Base-by-base conservation (phyloP, 2,888 invertebrate genomes). In the Melanostoma mellinum region DNA sequence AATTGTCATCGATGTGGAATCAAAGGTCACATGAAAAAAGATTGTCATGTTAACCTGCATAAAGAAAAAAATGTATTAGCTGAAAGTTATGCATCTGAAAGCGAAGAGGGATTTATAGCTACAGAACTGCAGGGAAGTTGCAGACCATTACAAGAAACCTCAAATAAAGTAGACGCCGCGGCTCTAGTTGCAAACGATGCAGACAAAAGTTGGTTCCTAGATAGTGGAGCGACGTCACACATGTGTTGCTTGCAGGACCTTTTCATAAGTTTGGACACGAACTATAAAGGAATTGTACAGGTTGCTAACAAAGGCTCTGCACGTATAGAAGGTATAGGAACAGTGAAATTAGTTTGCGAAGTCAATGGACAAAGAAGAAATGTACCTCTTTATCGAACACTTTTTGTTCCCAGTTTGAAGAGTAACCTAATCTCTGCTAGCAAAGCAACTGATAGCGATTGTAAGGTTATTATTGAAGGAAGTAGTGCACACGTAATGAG, bases 171-270 rank as follows among this genome's bases (percentile, higher is more conserved):
- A 20, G 20, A 20, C 20, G 20, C 20, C 20, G 20, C 20, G 20
- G 20, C 20, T 20, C 20, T 20, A 20, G 20, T 20, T 20, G 20
- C 20, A 20, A 20, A 20, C 20, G 20, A 20, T 20, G 20, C 20
- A 20, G 20, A 20, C 20, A 20, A 9, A 4, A 53, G 6, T 3
- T 44, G 53, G 55, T 68, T 30, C n/a, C 6, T 68, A 36, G 55
- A 68, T 53, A 53, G 63, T 48, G 63, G 33, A 32, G 63, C 63
- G 9, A 63, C 63, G n/a, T 44, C 63, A 0, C 63, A 63, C 35
- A 68, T 53, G 53, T 40, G 40, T 32, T 40, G 53, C 53, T 4
- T 9, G 2, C 9, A 6, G 10, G n/a, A 9, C 20, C 42, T 40
- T 53, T 33, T 53, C n/a, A 35, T 53, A 6, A 35, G 9, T 2